Conservation (phyloP, 2,888 invertebrate species). For the Ormia ochracea region DNA sequence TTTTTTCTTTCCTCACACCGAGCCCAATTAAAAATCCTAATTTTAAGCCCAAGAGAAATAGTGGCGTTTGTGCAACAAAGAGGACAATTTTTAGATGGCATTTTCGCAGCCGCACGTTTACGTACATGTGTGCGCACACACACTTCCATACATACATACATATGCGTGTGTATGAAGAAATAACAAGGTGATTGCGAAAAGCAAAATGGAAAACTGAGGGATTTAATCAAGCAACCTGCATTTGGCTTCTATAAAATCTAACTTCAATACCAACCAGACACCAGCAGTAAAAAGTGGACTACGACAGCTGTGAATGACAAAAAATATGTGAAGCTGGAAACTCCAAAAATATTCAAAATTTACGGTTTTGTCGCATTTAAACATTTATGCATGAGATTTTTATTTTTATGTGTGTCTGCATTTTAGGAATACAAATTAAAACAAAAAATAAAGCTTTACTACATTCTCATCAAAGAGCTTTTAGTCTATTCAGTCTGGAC, state of each 20-base stretch:
- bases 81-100: not conserved
- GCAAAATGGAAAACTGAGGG: slow-evolving; percentile 3
- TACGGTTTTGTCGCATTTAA: slow-evolving; percentile 38
- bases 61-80: slow-evolving; percentile 35
- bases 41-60: slow-evolving; percentile 22
- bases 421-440: slow-evolving; percentile 13
- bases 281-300: not conserved
- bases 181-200: not conserved
- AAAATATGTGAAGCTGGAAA: not conserved
- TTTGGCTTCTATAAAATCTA: not conserved
- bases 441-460: not conserved
- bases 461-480: slow-evolving; percentile 30
- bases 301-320: not conserved
- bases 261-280: not conserved
- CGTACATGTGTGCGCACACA: too few relatives aligned
- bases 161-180: slow-evolving; percentile 1
- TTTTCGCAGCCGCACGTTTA: not conserved
- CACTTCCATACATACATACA: too few relatives aligned
- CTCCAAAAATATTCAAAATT: slow-evolving; percentile 37
- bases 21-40: slow-evolving; percentile 38
- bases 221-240: slow-evolving; percentile 42
- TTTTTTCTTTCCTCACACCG: slow-evolving; percentile 1
- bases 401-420: not conserved
- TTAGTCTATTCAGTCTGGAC: slow-evolving; percentile 47
- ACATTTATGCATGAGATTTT: slow-evolving; percentile 3